These are phyloP conservation scores for Cricetomys ansorgei DNA, from an alignment of 2,113 vertebrate species.

Conservation along the genomic window DNA sequence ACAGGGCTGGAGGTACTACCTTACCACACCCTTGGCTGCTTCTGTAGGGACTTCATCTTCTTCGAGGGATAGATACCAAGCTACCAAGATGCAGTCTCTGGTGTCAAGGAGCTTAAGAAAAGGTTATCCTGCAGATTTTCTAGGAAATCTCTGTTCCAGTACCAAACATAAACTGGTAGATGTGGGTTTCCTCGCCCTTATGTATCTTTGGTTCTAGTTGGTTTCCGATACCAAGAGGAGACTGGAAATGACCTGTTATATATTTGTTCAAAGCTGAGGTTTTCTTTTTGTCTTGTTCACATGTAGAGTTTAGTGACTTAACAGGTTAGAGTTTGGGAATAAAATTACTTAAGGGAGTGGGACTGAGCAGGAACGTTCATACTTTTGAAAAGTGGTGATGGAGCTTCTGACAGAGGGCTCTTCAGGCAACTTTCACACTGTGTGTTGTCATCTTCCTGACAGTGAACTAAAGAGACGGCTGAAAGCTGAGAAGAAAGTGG, in stretches of 20 bases:
- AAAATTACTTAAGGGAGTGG: not conserved
- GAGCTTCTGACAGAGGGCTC: not conserved
- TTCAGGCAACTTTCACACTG: not conserved
- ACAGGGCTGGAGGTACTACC: not conserved
- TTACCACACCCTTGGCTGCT: not conserved
- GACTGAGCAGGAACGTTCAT: not conserved
- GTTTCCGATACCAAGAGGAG: not conserved
- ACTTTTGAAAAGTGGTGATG: not conserved
- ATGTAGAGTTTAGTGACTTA: not conserved
- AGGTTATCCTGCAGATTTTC: not conserved
- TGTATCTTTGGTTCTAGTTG: not conserved
- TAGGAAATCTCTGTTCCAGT: not conserved
- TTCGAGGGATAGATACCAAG: not conserved
- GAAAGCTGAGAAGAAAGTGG: constrained; percentile 96
- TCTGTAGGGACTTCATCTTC: not conserved
- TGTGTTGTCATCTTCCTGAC: constrained; percentile 33
- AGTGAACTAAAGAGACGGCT: constrained; percentile 97
- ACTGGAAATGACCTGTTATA: not conserved
- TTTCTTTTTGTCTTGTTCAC: not conserved
- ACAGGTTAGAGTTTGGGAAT: not conserved
- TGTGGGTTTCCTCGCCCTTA: not conserved
- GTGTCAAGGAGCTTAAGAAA: not conserved
- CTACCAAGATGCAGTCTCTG: not conserved
- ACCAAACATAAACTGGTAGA: not conserved
- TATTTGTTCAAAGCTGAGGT: constrained; percentile 3